A percentile compares a stretch with the other conserved stretches of the same genome.
These are phyloP conservation scores for Drosophila aldrichi DNA, from an alignment of 2,888 invertebrate genomes.

Conservation along the genomic window DNA sequence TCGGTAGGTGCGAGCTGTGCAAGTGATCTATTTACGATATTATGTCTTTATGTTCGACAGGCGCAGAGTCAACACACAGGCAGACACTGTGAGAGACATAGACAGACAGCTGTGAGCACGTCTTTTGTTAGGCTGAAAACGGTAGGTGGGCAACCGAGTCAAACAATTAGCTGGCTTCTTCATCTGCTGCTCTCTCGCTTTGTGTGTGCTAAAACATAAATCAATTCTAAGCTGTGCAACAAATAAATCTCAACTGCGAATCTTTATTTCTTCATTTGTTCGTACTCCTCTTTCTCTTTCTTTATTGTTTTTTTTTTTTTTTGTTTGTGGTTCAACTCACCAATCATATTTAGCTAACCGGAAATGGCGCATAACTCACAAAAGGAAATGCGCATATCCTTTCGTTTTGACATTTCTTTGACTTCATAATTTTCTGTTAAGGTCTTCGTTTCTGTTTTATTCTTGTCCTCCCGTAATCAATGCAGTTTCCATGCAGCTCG, in stretches of 20 bases:
- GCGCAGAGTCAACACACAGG: constrained; percentile 47
- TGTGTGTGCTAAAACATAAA: constrained; percentile 44
- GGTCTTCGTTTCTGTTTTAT: constrained; percentile 4
- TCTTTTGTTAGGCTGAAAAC: constrained; percentile 45
- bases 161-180: constrained; percentile 43
- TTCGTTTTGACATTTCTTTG: constrained; percentile 73
- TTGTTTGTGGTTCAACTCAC: constrained; percentile 27
- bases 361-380: constrained; percentile 78
- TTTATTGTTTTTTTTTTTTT: too few species aligned
- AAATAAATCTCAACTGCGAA: constrained; percentile 41
- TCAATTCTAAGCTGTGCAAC: constrained; percentile 32
- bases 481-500: constrained; percentile 61
- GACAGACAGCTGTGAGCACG: constrained; percentile 53
- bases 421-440: constrained; percentile 53
- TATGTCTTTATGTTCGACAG: constrained; percentile 72
- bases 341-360: constrained; percentile 77
- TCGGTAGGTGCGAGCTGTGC: constrained; percentile 66
- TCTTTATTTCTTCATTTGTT: constrained; percentile 1
- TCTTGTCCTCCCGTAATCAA: constrained; percentile 52
- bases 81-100: background rate
- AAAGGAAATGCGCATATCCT: constrained; percentile 81
- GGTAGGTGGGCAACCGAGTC: constrained; percentile 53
- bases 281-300: too few species aligned
- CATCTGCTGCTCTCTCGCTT: constrained; percentile 5
- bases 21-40: constrained; percentile 79